Evolutionary conservation across 1,140 invertebrate species (phyloP).

Genomic region (Drosophila rhopaloa): DNA sequence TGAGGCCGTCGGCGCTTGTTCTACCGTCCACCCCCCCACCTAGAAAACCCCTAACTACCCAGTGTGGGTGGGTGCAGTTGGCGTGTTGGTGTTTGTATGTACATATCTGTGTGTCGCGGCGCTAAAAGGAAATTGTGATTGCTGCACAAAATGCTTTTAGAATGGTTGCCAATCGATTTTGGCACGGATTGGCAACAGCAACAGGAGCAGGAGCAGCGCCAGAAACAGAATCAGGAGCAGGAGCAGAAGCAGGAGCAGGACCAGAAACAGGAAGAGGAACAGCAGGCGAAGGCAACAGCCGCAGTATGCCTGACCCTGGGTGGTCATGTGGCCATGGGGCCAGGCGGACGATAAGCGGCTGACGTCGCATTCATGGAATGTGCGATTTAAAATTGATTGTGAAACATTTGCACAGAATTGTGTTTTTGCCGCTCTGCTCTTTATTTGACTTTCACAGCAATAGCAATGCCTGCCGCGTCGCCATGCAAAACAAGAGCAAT

Average conservation of each 20-base stretch:
- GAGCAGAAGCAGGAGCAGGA: background rate
- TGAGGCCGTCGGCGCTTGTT: constrained; percentile 41
- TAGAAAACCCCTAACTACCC: no score
- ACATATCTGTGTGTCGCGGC: constrained; percentile 43
- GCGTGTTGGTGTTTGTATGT: constrained; percentile 19
- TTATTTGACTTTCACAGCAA: constrained; percentile 39
- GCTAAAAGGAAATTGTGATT: constrained; percentile 81
- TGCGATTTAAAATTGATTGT: constrained; percentile 78
- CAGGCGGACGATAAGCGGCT: constrained; percentile 51
- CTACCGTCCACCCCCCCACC: background rate
- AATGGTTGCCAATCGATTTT: constrained; percentile 81
- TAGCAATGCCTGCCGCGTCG: background rate
- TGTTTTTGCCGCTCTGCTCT: constrained; percentile 38
- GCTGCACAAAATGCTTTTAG: constrained; percentile 81
- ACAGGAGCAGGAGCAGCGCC: constrained; percentile 14
- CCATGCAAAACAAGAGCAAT: constrained; percentile 32
- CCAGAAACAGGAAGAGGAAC: constrained; percentile 15
- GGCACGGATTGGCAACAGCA: constrained; percentile 68
- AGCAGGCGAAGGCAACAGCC: background rate
- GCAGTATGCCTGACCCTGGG: background rate
- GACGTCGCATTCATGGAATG: constrained; percentile 51
- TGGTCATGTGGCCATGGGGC: constrained; percentile 4
- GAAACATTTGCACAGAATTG: constrained; percentile 73
- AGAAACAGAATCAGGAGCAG: background rate
- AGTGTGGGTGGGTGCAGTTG: constrained; percentile 11